Conservation (phyloP, 2,888 invertebrate species). For the Drosophila koepferae region DNA sequence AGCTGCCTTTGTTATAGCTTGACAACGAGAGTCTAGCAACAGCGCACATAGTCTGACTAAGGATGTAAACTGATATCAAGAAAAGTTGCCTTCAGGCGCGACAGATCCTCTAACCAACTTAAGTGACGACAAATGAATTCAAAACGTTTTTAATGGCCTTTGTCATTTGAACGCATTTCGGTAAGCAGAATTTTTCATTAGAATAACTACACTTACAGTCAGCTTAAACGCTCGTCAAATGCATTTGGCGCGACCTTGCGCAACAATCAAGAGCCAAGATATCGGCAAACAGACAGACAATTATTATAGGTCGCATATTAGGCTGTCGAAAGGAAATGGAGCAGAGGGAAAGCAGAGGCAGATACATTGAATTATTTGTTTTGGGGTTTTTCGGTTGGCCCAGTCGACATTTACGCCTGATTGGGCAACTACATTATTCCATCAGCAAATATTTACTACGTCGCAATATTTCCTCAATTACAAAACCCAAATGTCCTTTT, state of each 20-base stretch:
- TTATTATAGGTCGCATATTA: neutral
- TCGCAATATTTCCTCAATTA: constrained; percentile 10
- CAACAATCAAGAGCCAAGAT: neutral
- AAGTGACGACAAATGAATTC: constrained; percentile 32
- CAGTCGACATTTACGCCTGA: constrained; percentile 59
- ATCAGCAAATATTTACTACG: constrained; percentile 42
- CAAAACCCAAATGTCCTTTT: neutral
- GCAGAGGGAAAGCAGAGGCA: neutral
- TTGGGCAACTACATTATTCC: constrained; percentile 64
- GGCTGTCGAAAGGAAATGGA: neutral
- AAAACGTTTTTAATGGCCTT: constrained; percentile 25
- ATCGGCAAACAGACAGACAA: neutral
- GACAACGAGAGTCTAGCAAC: constrained; percentile 6
- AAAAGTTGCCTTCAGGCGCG: neutral
- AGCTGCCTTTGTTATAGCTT: constrained; percentile 7
- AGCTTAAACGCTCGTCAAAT: no score
- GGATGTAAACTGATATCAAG: constrained; percentile 14
- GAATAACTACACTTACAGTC: neutral
- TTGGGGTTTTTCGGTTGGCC: neutral
- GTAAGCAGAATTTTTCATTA: constrained; percentile 16
- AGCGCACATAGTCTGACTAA: neutral
- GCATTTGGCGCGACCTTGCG: neutral
- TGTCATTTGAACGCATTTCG: constrained; percentile 17
- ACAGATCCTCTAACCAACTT: neutral
- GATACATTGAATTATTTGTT: neutral